phyloP scores from a whole-genome alignment of 2,113 vertebrate genomes.

The Mirounga angustirostris region DNA sequence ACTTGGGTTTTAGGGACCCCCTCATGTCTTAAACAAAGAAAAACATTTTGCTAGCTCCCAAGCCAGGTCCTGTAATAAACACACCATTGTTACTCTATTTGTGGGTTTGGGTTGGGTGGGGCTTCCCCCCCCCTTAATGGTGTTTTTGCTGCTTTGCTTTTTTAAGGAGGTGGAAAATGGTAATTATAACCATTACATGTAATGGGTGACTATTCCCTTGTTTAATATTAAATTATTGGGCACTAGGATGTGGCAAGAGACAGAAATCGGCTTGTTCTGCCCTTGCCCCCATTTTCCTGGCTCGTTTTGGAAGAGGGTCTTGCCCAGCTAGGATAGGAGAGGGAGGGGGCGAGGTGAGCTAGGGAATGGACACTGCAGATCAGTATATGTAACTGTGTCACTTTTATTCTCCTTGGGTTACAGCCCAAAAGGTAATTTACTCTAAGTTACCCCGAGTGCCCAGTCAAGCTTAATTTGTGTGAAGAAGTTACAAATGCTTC shows the following conservation, averaged over 20 bases:
- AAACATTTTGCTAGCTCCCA: slow-evolving; percentile 71
- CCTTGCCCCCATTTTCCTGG: slow-evolving; percentile 60
- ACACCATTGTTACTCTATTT: slow-evolving; percentile 71
- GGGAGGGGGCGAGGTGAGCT: slow-evolving; percentile 42
- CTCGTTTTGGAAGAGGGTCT: slow-evolving; percentile 71
- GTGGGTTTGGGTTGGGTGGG: slow-evolving; percentile 71
- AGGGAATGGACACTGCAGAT: slow-evolving; percentile 57
- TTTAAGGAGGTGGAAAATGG: slow-evolving; percentile 69
- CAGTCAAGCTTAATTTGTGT: slow-evolving; percentile 87
- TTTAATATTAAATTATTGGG: slow-evolving; percentile 71
- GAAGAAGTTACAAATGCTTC: slow-evolving; percentile 83
- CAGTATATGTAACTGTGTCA: slow-evolving; percentile 81
- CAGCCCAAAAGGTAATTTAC: slow-evolving; percentile 81
- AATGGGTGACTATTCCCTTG: slow-evolving; percentile 63
- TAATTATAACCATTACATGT: slow-evolving; percentile 68
- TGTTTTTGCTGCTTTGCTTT: slow-evolving; percentile 61
- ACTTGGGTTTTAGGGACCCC: slow-evolving; percentile 66
- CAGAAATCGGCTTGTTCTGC: slow-evolving; percentile 41
- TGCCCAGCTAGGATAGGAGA: slow-evolving; percentile 38
- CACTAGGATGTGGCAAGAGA: slow-evolving; percentile 77
- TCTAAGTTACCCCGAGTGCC: slow-evolving; percentile 83
- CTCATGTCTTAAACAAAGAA: slow-evolving; percentile 73
- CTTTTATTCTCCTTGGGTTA: slow-evolving; percentile 80
- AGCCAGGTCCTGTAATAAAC: slow-evolving; percentile 71
- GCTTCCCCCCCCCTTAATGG: not conserved